Evolutionary conservation across 2,888 invertebrate species (phyloP).

Genomic region (Cosmopolites sordidus): DNA sequence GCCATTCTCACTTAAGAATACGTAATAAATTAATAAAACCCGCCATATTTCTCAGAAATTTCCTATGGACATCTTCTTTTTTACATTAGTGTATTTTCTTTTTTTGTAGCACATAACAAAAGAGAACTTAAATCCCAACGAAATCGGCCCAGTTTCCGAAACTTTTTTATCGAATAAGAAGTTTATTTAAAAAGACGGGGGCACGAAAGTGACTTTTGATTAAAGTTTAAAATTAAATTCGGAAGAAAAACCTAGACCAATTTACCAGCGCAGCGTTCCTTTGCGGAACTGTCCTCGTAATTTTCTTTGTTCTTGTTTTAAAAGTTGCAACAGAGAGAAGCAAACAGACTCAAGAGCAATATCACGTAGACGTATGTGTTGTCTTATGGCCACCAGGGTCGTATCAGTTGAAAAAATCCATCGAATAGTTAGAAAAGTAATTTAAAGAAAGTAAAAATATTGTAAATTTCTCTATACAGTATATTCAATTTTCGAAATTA

Average conservation of each 20-base stretch:
- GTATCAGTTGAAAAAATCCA: no score
- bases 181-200: not conserved
- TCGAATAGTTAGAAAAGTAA: no score
- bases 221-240: slow-evolving; percentile 19
- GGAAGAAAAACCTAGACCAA: slow-evolving; percentile 9
- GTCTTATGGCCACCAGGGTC: not conserved
- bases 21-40: no score
- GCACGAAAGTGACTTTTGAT: slow-evolving; percentile 17
- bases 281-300: slow-evolving; percentile 8
- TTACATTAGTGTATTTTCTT: no score
- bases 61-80: no score
- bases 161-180: not conserved
- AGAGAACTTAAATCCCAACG: no score
- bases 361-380: slow-evolving; percentile 1
- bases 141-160: not conserved
- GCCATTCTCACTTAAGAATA: no score
- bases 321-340: slow-evolving; percentile 6
- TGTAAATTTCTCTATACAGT: no score
- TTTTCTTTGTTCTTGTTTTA: slow-evolving; percentile 8
- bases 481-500: no score
- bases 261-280: not conserved
- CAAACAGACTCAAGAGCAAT: not conserved
- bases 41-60: no score
- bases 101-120: no score
- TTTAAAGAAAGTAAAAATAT: no score